Base-by-base conservation (phyloP, 2,113 vertebrate genomes). In the Drymodes brunneopygia region DNA sequence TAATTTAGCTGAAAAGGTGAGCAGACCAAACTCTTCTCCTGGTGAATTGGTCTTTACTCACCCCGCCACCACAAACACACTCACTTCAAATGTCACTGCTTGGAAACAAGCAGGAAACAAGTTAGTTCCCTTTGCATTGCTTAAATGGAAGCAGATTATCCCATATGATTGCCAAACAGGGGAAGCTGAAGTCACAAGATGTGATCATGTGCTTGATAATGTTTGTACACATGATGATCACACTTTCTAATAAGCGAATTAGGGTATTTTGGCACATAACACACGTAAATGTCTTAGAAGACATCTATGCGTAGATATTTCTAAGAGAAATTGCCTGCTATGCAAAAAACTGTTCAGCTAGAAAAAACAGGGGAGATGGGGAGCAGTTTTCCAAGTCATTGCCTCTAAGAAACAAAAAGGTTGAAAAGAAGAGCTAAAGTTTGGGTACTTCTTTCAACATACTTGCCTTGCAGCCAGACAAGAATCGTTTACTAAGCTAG, bases 1-100 rank as follows among this genome's bases (percentile, higher is more conserved):
- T 86, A 90, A 81, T 92, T 95, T 64, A 90, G 74, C 73, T 86
- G 86, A 91, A 97, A 88, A 67, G 89, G 9, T 27, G 74, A 92
- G 66, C 14, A 47, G 38, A 81, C 69, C 40, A 83, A 92, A 83
- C 57, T 72, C 47, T 33, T 23, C 60, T 72, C 69, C 73, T 70
- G 28, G 38, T 81, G 77, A 96, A 94, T 50, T 1, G 5, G 12
- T 66, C 42, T 82, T 80, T 17, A 48, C 7, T 44, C 36, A 56
- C 19, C 2, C 8, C 17, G 50, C 50, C 35, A 48, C 45, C 23
- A 74, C 64, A 35, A 20, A 70, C 16, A 65, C 15, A 60, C 12
- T 7, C 27, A 17, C 27, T 44, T 33, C 28, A 60, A 91, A 31
- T 7, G 2, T 15, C 53, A 40, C 47, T 45, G 10, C 25, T 45